Conservation (phyloP, 2,797 vertebrate genomes). For the Falco biarmicus region DNA sequence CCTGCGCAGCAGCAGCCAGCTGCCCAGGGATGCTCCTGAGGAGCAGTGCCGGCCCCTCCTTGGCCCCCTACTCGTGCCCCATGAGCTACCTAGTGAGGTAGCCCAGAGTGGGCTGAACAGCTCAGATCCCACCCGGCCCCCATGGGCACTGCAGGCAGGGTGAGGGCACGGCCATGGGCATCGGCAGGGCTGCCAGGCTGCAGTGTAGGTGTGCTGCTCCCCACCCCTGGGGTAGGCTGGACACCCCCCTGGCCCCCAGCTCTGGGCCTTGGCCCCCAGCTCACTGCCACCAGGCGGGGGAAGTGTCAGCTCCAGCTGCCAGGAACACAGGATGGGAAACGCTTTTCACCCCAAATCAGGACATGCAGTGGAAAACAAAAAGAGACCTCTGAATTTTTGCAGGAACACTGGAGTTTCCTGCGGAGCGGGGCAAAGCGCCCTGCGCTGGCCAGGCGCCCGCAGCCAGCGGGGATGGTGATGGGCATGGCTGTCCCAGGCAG, state of each 20-base stretch:
- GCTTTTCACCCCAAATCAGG: conserved; percentile 11
- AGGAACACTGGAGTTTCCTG: conserved; percentile 33
- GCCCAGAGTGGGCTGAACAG: neutral
- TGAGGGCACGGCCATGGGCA: no score
- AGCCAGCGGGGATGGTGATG: accelerated
- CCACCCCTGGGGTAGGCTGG: neutral
- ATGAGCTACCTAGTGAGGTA: neutral
- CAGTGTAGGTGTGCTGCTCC: neutral
- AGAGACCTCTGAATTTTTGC: neutral
- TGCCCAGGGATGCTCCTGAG: neutral
- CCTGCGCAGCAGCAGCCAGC: neutral
- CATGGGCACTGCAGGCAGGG: neutral
- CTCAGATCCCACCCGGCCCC: neutral
- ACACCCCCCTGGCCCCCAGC: no score
- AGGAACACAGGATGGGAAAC: conserved; percentile 22
- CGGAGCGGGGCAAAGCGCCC: neutral
- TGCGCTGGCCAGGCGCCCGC: neutral
- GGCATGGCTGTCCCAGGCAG: neutral
- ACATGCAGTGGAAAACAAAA: neutral
- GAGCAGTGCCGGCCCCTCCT: neutral
- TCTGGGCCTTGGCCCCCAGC: accelerated
- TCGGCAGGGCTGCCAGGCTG: neutral
- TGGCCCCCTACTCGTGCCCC: neutral
- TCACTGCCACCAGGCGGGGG: accelerated
- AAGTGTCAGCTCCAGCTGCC: neutral